Evolutionary conservation across 2,888 invertebrate genomes (phyloP).

Genomic region (Operophtera brumata): DNA sequence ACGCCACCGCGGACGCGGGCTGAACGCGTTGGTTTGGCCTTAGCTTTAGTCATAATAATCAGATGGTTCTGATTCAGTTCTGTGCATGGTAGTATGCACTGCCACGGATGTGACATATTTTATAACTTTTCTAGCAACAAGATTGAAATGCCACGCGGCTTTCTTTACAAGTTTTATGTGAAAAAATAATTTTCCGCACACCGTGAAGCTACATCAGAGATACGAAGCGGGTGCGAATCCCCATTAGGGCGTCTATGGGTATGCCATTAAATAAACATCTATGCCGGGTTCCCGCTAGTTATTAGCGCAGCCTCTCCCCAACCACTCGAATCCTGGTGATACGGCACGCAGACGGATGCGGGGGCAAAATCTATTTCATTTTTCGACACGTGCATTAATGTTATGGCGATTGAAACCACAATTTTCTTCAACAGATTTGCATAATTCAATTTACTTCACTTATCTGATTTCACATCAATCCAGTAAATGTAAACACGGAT

Average conservation of each 20-base stretch:
- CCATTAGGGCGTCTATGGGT: conserved; percentile 75
- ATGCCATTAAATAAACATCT: conserved; percentile 80
- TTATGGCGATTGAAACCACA: conserved; percentile 63
- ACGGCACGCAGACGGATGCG: conserved; percentile 76
- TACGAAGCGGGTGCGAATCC: conserved; percentile 47
- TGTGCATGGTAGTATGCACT: too few relatives aligned
- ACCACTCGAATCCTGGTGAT: conserved; percentile 72
- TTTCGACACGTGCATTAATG: conserved; percentile 77
- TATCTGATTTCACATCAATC: conserved; percentile 21
- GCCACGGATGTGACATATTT: too few relatives aligned
- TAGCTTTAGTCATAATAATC: too few relatives aligned
- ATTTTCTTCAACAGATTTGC: conserved; percentile 38
- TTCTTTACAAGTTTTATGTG: conserved; percentile 29
- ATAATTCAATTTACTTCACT: conserved; percentile 27
- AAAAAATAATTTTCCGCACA: conserved; percentile 47
- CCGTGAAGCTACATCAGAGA: conserved; percentile 35
- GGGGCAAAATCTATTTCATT: conserved; percentile 78
- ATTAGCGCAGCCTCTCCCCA: conserved; percentile 72
- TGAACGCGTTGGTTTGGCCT: too few relatives aligned
- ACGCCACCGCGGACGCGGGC: too few relatives aligned
- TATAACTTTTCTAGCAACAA: too few relatives aligned
- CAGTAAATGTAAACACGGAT: conserved; percentile 22
- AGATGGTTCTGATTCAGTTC: too few relatives aligned
- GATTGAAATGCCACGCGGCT: background rate
- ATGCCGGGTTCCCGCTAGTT: conserved; percentile 71